These are phyloP conservation scores for Drosophila teissieri DNA, from an alignment of 1,140 invertebrate genomes.

Conservation along the genomic window DNA sequence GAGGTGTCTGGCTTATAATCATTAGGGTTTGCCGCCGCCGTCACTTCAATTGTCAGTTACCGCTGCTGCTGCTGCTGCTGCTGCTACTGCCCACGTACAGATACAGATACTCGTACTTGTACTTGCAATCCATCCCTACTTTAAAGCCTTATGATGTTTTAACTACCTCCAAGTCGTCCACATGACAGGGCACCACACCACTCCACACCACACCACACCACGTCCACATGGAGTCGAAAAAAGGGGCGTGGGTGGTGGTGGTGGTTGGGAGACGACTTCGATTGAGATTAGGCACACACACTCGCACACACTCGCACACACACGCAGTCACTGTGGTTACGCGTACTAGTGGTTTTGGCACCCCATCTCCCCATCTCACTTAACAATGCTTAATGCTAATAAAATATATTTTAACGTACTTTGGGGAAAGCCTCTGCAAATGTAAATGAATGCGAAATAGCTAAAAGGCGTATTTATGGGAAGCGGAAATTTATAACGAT, in stretches of 20 bases:
- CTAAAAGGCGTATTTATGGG: slow-evolving; percentile 17
- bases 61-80: slow-evolving; percentile 34
- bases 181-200: slow-evolving; percentile 5
- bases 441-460: slow-evolving; percentile 13
- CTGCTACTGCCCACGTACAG: slow-evolving; percentile 37
- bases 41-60: slow-evolving; percentile 49
- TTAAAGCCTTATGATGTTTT: slow-evolving; percentile 26
- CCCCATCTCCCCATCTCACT: background rate
- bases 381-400: background rate
- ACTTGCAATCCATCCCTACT: slow-evolving; percentile 18
- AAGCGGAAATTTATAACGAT: slow-evolving; percentile 12
- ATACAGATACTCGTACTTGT: slow-evolving; percentile 20
- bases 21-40: slow-evolving; percentile 37
- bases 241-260: slow-evolving; percentile 16
- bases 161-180: slow-evolving; percentile 25
- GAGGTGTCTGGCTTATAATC: slow-evolving; percentile 41
- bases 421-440: slow-evolving; percentile 12
- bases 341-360: too few relatives aligned
- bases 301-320: slow-evolving; percentile 17
- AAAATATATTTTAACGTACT: slow-evolving; percentile 16
- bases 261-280: slow-evolving; percentile 28
- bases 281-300: slow-evolving; percentile 48
- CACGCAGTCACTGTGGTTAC: slow-evolving; percentile 24
- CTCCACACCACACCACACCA: too few relatives aligned
- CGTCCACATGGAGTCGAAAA: background rate